Base-by-base conservation (phyloP, 2,113 vertebrate genomes). In the Brachyistius frenatus region DNA sequence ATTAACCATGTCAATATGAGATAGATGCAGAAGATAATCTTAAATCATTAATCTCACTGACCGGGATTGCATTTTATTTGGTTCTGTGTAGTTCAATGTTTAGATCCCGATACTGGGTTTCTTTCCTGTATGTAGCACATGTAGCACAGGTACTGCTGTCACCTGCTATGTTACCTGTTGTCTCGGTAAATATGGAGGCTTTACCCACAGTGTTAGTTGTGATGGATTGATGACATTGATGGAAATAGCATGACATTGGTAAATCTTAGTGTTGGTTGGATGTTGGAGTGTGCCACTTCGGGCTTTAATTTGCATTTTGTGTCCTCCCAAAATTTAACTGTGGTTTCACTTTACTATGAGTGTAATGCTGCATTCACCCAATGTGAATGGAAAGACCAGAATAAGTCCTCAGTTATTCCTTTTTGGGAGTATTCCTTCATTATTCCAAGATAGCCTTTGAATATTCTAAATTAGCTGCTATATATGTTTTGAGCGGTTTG, bases 1-100 rank as follows among this genome's bases (percentile, higher is more conserved):
- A 76, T 79, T 79, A 80, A 83, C 64, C 13, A 69, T 76, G 77
- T 83, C 63, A 73, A 57, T 80, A 65, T 84, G 44, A 74, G 49
- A 60, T 61, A 63, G 39, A 78, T 60, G 23, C 41, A 56, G 72
- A 56, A 73, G 73, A 80, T 74, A 15, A 82, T 64, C 36, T 62
- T 36, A 60, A 84, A 80, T 69, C 53, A 46, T 69, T 75, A 56
- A 72, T 77, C 10, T 73, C 37, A 23, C 7, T 52, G 30, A 64
- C n/a, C 5, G 14, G 47, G 10, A 70, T 41, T 67, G 14, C 5
- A 57, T 63, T 67, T 63, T 61, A 5, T 56, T 2, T 60, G 47
- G 1, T 49, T 79, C 54, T 47, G 10, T 47, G 23, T 9, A 36
- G 62, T 44, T 71, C 7, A 23, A 16, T 64, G 23, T 3, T 52